These are phyloP conservation scores for Pseudomugil tenellus DNA, from an alignment of 2,797 vertebrate species.

Conservation along the genomic window DNA sequence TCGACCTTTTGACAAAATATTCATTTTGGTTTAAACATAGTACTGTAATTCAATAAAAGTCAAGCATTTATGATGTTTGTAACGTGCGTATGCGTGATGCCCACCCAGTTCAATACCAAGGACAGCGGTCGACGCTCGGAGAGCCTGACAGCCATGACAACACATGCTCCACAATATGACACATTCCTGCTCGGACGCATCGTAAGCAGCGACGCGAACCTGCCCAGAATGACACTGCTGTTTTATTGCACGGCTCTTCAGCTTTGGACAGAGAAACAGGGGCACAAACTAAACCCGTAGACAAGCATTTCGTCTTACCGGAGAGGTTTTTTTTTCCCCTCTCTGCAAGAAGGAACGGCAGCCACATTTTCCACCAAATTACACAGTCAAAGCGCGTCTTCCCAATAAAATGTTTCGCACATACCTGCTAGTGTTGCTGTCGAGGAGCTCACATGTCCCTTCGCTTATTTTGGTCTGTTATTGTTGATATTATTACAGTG, in stretches of 20 bases:
- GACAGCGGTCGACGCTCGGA: conserved; percentile 79
- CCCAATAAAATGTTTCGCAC: conserved; percentile 36
- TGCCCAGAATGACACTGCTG: conserved; percentile 57
- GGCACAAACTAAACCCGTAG: conserved; percentile 36
- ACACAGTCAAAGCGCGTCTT: conserved; percentile 24
- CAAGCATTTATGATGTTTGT: conserved; percentile 30
- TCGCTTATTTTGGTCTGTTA: conserved; percentile 49
- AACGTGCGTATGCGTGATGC: conserved; percentile 54
- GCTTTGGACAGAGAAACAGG: conserved; percentile 5
- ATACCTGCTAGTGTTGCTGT: conserved; percentile 75
- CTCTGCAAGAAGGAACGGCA: conserved; percentile 49
- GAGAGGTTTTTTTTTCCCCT: conserved; percentile 37
- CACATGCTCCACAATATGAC: conserved; percentile 62
- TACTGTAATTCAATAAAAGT: conserved; percentile 2
- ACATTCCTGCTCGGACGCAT: conserved; percentile 54
- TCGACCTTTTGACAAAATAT: conserved; percentile 29
- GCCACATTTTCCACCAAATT: conserved; percentile 35
- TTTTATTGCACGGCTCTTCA: conserved; percentile 38
- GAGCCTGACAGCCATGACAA: conserved; percentile 75
- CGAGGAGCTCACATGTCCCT: conserved; percentile 82
- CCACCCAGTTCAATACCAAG: conserved; percentile 82
- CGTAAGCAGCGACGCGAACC: conserved; percentile 47
- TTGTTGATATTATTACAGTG: conserved; percentile 39
- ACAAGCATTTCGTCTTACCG: conserved; percentile 50
- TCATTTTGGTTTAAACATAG: conserved; percentile 1